Evolutionary conservation across 2,888 invertebrate species (phyloP).

Genomic region (Limenitis camilla): DNA sequence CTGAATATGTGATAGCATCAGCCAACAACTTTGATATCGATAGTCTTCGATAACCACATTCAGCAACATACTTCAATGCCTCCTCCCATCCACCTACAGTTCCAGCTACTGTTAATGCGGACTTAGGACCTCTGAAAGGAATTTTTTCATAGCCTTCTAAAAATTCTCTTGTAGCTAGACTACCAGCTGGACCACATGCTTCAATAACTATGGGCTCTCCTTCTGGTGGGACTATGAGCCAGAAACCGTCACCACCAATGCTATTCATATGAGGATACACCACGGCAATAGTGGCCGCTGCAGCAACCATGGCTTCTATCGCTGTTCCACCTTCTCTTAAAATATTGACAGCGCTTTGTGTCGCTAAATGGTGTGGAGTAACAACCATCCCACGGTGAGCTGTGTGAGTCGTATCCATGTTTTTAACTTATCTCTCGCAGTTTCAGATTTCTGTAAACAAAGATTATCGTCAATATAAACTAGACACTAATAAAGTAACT

Average conservation of each 20-base stretch:
- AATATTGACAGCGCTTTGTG: slow-evolving; percentile 54
- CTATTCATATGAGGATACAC: slow-evolving; percentile 64
- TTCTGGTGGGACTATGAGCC: slow-evolving; percentile 59
- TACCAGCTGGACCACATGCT: slow-evolving; percentile 58
- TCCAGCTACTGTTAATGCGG: slow-evolving; percentile 58
- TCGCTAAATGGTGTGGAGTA: slow-evolving; percentile 61
- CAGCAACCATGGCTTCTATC: slow-evolving; percentile 60
- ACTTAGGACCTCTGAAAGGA: slow-evolving; percentile 49
- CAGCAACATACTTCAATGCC: slow-evolving; percentile 53
- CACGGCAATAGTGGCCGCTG: slow-evolving; percentile 60
- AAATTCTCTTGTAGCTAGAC: slow-evolving; percentile 46
- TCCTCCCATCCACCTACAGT: slow-evolving; percentile 63
- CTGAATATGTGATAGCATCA: slow-evolving; percentile 59
- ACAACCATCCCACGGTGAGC: slow-evolving; percentile 58
- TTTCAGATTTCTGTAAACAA: neutral
- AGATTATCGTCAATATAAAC: neutral
- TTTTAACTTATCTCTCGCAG: neutral
- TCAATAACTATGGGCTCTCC: slow-evolving; percentile 57
- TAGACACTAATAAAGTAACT: neutral
- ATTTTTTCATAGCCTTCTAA: slow-evolving; percentile 40
- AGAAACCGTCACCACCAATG: slow-evolving; percentile 62
- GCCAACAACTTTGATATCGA: slow-evolving; percentile 43
- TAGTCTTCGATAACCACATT: slow-evolving; percentile 50
- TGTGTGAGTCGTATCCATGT: slow-evolving; percentile 41
- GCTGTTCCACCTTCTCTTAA: slow-evolving; percentile 60